A percentile compares a stretch with the other conserved stretches of the same genome.
These are phyloP conservation scores for Orthosia cruda DNA, from an alignment of 2,888 invertebrate genomes.

Conservation along the genomic window DNA sequence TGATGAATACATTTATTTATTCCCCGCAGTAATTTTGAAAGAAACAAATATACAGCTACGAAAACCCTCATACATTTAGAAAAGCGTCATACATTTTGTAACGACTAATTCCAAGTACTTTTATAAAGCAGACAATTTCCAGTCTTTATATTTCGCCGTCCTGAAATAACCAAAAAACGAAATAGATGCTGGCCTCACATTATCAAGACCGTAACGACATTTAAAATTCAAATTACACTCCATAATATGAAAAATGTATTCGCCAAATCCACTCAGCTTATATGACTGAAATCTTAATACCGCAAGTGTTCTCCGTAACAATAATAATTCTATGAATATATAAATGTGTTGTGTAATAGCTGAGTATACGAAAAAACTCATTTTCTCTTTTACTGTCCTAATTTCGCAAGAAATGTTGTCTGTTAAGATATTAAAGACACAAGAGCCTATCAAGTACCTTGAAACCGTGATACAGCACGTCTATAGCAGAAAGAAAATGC, in stretches of 20 bases:
- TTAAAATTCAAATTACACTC: conserved; percentile 60
- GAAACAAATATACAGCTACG: conserved; percentile 8
- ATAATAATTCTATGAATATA: conserved; percentile 68
- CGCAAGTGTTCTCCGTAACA: conserved; percentile 51
- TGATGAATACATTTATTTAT: conserved; percentile 23
- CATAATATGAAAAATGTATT: conserved; percentile 47
- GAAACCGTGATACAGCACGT: conserved; percentile 76
- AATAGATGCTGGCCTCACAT: conserved; percentile 41
- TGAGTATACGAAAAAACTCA: conserved; percentile 64
- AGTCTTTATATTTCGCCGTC: conserved; percentile 24
- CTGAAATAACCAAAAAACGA: conserved; percentile 29
- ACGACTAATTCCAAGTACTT: conserved; percentile 25
- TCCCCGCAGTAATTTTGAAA: background rate
- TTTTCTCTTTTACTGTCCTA: conserved; percentile 73
- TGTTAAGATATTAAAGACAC: conserved; percentile 79
- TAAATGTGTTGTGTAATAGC: conserved; percentile 45
- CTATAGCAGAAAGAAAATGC: conserved; percentile 63
- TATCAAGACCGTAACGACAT: conserved; percentile 46
- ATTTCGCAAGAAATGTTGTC: conserved; percentile 73
- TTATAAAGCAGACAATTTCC: conserved; percentile 24
- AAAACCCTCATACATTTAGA: conserved; percentile 28
- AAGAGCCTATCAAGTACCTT: conserved; percentile 74
- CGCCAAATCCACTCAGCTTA: conserved; percentile 26
- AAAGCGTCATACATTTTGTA: conserved; percentile 39
- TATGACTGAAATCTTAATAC: conserved; percentile 48